Conservation (phyloP, 2,113 vertebrate species). For the Panthera uncia region DNA sequence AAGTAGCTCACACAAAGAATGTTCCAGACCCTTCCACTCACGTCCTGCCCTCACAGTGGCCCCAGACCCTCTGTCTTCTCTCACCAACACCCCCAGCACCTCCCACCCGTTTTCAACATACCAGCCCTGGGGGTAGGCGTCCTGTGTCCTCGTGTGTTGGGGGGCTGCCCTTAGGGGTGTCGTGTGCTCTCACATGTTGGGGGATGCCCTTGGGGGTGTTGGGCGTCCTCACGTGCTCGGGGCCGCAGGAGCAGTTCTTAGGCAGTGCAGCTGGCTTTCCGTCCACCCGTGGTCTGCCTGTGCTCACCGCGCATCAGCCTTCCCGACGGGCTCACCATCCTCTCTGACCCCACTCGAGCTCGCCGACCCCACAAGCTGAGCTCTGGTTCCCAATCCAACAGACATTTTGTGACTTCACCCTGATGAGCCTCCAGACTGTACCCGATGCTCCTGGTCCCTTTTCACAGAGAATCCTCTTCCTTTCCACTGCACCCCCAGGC, state of each 20-base stretch:
- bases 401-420: not conserved
- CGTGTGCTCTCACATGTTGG: no score
- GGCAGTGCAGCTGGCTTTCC: no score
- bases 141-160: fast-evolving
- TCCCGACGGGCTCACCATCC: fast-evolving
- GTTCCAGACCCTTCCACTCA: not conserved
- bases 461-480: not conserved
- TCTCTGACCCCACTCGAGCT: no score
- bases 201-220: not conserved
- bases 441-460: fast-evolving
- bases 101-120: fast-evolving
- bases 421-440: not conserved
- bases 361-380: fast-evolving
- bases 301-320: fast-evolving
- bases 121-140: fast-evolving
- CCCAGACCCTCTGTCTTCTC: not conserved
- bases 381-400: not conserved
- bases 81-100: no score
- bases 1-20: not conserved
- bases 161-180: not conserved
- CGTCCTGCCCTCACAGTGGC: fast-evolving
- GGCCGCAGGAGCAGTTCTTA: fast-evolving
- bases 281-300: fast-evolving
- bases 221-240: fast-evolving
- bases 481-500: not conserved